Evolutionary conservation across 1,140 invertebrate genomes (phyloP).

Genomic region (Bicyclus anynana): DNA sequence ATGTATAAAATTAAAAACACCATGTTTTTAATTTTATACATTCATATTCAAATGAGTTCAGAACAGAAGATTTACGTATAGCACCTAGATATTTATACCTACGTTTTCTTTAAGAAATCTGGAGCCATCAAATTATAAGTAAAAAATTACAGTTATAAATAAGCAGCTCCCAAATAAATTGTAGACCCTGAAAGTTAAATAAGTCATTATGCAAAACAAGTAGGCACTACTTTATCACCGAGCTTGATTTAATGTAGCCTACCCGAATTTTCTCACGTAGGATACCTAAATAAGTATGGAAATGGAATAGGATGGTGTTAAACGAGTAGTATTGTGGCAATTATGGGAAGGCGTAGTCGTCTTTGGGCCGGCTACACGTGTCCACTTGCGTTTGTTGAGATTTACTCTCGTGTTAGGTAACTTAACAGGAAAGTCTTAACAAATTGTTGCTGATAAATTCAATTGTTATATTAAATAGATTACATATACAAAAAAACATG

Average conservation of each 20-base stretch:
- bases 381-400: constrained; percentile 66
- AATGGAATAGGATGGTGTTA: constrained; percentile 18
- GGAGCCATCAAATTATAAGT: not conserved
- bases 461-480: too few relatives aligned
- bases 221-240: constrained; percentile 2
- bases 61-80: too few relatives aligned
- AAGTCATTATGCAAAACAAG: constrained; percentile 9
- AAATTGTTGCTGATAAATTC: too few relatives aligned
- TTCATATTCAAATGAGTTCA: too few relatives aligned
- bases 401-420: constrained; percentile 50
- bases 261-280: constrained; percentile 14
- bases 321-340: constrained; percentile 58
- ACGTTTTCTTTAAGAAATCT: not conserved
- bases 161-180: constrained; percentile 7
- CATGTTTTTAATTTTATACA: too few relatives aligned
- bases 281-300: constrained; percentile 13
- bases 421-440: too few relatives aligned
- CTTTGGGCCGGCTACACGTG: constrained; percentile 60
- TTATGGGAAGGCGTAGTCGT: constrained; percentile 68
- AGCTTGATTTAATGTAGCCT: constrained; percentile 6
- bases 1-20: too few relatives aligned
- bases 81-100: too few relatives aligned
- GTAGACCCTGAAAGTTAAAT: constrained; percentile 6
- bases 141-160: constrained; percentile 1
- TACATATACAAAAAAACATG: too few relatives aligned